These are phyloP conservation scores for Samia ricini DNA, from an alignment of 1,140 invertebrate species.

Conservation along the genomic window DNA sequence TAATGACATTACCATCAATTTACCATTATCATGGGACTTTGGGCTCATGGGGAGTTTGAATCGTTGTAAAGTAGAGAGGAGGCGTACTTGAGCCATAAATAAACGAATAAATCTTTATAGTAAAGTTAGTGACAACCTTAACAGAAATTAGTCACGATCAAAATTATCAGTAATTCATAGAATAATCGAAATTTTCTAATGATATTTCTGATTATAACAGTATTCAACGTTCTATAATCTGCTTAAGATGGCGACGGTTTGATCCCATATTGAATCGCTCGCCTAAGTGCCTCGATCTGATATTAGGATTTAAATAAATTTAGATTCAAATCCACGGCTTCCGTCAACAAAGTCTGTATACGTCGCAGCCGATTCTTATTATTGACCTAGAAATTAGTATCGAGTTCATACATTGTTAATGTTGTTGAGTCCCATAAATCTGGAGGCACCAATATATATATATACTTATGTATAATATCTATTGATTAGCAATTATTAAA, in stretches of 20 bases:
- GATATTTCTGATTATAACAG: background rate
- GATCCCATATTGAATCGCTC: background rate
- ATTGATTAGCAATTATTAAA: too few relatives aligned
- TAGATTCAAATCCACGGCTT: background rate
- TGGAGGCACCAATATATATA: too few relatives aligned
- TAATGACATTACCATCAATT: too few relatives aligned
- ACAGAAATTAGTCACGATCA: too few relatives aligned
- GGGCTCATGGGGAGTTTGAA: too few relatives aligned
- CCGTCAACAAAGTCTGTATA: background rate
- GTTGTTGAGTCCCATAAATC: background rate
- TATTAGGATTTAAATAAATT: background rate
- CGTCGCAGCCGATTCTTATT: background rate
- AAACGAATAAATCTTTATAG: too few relatives aligned
- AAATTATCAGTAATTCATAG: background rate
- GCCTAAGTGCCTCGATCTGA: background rate
- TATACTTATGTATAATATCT: too few relatives aligned
- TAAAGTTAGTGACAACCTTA: too few relatives aligned
- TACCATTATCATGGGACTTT: too few relatives aligned
- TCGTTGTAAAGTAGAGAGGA: too few relatives aligned
- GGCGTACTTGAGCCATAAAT: too few relatives aligned
- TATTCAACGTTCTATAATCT: background rate
- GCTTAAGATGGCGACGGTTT: background rate
- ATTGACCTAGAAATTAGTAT: background rate
- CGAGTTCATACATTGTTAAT: background rate
- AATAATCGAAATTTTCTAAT: background rate